Percentiles rank a stretch among this genome's conserved stretches.
Conservation (phyloP, 2,113 vertebrate species). For the Mirounga angustirostris region DNA sequence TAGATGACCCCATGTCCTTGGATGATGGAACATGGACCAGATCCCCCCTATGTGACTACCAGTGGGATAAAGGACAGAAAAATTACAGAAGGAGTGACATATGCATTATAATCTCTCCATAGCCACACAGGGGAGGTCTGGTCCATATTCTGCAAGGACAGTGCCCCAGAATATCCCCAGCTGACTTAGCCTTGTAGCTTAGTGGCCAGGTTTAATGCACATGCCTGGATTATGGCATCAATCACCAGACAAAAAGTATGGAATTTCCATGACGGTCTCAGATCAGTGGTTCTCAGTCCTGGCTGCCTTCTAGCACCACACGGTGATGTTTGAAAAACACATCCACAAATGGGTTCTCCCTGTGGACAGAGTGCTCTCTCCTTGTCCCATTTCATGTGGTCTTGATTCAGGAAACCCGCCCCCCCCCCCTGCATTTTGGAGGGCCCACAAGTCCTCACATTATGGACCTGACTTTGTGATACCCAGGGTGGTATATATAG, state of each 20-base stretch:
- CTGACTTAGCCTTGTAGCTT: not conserved
- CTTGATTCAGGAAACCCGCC: not conserved
- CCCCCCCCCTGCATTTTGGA: not conserved
- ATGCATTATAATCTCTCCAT: not conserved
- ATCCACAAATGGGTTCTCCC: not conserved
- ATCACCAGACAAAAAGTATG: not conserved
- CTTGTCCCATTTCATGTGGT: not conserved
- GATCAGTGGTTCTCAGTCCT: not conserved
- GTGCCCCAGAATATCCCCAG: not conserved
- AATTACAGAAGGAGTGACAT: not conserved
- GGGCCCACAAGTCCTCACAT: not conserved
- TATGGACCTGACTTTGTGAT: not conserved
- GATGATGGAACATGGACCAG: not conserved
- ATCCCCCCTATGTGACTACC: not conserved
- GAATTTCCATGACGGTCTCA: not conserved
- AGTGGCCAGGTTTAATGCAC: not conserved
- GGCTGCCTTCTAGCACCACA: not conserved
- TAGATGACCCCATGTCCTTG: not conserved
- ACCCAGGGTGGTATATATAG: not conserved
- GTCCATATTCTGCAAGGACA: not conserved
- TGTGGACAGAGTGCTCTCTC: not conserved
- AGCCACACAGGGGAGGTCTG: not conserved
- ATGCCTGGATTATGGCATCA: not conserved
- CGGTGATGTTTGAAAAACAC: not conserved
- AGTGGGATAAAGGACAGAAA: not conserved